Conservation (phyloP, 2,113 vertebrate species). For the Lepisosteus oculatus region DNA sequence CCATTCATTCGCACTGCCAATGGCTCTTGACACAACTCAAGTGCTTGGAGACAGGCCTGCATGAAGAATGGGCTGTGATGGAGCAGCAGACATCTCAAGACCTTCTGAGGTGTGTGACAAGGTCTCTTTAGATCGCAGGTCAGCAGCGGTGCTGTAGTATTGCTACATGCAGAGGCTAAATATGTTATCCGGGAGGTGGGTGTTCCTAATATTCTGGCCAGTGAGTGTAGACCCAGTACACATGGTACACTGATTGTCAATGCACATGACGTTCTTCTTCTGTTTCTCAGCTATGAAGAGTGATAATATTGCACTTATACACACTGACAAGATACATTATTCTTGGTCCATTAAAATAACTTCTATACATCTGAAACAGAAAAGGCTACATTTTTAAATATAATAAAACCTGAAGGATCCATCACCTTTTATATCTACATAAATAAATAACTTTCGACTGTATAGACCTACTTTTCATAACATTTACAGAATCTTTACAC, state of each 20-base stretch:
- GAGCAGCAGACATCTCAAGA: no score
- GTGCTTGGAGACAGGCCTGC: no score
- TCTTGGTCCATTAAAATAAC: conserved; percentile 76
- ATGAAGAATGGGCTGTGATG: no score
- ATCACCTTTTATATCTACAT: conserved; percentile 70
- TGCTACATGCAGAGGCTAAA: neutral
- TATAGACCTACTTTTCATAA: conserved; percentile 70
- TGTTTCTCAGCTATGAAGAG: conserved; percentile 47
- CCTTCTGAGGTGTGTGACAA: no score
- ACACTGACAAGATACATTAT: conserved; percentile 55
- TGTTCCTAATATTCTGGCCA: neutral
- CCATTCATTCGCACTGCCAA: no score
- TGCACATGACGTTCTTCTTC: conserved; percentile 45
- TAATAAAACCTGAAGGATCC: conserved; percentile 78
- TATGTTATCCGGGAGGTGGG: neutral
- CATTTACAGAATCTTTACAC: conserved; percentile 77
- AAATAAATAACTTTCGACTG: conserved; percentile 86
- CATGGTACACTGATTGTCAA: conserved; percentile 63
- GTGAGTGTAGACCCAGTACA: neutral
- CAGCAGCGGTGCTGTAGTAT: neutral
- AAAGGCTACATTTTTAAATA: conserved; percentile 80
- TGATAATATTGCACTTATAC: conserved; percentile 72
- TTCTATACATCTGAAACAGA: conserved; percentile 65
- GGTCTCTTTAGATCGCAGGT: no score
- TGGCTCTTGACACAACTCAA: no score